Evolutionary conservation across 1,140 invertebrate species (phyloP), one percentile per base, ranked within the genome.

Genomic region (Zaprionus davidi): DNA sequence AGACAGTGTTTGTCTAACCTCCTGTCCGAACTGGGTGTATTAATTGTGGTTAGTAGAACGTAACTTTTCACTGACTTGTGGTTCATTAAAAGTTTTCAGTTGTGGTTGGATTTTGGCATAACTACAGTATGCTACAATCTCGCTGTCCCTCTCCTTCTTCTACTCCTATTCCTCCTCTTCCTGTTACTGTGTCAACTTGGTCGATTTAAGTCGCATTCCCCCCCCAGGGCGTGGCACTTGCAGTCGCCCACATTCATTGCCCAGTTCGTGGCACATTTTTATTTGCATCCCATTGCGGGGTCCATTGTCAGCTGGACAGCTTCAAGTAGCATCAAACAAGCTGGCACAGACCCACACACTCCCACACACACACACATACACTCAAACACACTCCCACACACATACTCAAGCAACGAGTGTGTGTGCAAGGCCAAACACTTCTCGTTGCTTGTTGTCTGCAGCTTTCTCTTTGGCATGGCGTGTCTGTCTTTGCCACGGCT

Each of bases 221-320:
- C 31, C 31, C 31, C 2, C 20, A 7, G 46, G 46, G 9, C 11
- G 12, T n/a, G 20, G 22, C 31, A 36, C 62, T 53, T 51, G 38
- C 59, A 44, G 41, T 62, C 38, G 41, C 15, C 59, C 59, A 46
- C 57, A 59, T 59, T 34, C 57, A 46, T 17, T 17, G n/a, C n/a
- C 7, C 4, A 59, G 17, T 28, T 41, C n/a, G 24, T 20, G 22
- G 31, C 38, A 31, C 28, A 15, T 64, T 63, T 34, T 71, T 66
- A 66, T 72, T 66, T 66, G 24, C 38, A 58, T 66, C 20, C n/a
- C 28, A 17, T 15, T 20, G 28, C 4, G 20, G 15, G 12, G 66
- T 22, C 31, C 57, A 69, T 66, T 72, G 60, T 71, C 38, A 15
- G 69, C 7, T 57, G 60, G 51, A 71, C 36, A 57, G 69, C 28